Base-by-base conservation (phyloP, 2,797 vertebrate species). In the Aselliscus stoliczkanus region DNA sequence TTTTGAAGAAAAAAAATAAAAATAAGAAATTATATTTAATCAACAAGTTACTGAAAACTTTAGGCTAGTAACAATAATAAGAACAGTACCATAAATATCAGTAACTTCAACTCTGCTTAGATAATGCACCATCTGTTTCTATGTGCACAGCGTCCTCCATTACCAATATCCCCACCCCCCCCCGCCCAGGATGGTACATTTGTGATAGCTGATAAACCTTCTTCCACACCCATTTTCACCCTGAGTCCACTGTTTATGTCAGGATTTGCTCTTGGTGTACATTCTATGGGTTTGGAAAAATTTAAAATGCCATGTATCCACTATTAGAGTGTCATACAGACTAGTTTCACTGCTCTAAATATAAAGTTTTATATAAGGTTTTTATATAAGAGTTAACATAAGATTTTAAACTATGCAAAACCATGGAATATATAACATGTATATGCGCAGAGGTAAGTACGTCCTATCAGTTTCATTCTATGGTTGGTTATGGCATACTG, bases 131-230 rank as follows among this genome's bases (percentile, higher is more conserved):
- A 8, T 56, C 13, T 75, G 4, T 7, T 5, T 1, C 3, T 12
- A 21, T 4, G 3, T 1, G 4, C 9, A 25, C 8, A 67, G n/a
- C 20, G 7, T 39, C 25, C 14, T 9, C n/a, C 7, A 12, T 12
- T n/a, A 31, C 3, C 21, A 44, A n/a, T 11, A 34, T 21, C 42
- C 18, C 1, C 1, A 23, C 20, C n/a, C n/a, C n/a, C n/a, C n/a
- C n/a, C n/a, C n/a, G n/a, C n/a, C n/a, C 29, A 47, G 12, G 54
- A 27, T 31, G 7, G 42, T 15, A 14, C n/a, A 31, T 70, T 56
- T 42, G 18, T 56, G 75, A 73, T 11, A 89, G 72, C 0, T 44
- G 7, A 86, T 44, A n/a, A 39, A 52, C 11, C 11, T 47, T 37
- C 56, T 31, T 0, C n/a, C n/a, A 29, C 7, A 69, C 0, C 14